These are phyloP conservation scores for Eilema depressum DNA, from an alignment of 2,888 invertebrate genomes.

Conservation along the genomic window DNA sequence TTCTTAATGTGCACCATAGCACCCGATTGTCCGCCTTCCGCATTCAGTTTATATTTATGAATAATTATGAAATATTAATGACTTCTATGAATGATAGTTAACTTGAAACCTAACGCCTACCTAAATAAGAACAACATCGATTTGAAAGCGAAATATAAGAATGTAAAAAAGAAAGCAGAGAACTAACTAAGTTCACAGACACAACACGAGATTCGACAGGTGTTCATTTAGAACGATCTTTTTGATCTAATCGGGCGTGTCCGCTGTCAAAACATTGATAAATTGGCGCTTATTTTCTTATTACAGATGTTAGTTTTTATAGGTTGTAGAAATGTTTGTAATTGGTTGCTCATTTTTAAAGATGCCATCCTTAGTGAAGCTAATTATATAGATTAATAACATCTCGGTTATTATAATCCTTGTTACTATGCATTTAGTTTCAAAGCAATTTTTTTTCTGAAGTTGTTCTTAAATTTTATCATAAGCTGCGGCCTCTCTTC, in stretches of 20 bases:
- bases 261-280: slow-evolving; percentile 32
- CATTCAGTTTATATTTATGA: background rate
- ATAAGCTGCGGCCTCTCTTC: no score
- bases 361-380: background rate
- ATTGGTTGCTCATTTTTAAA: background rate
- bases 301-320: background rate
- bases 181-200: slow-evolving; percentile 29
- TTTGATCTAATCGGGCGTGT: slow-evolving; percentile 19
- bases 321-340: background rate
- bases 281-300: slow-evolving; percentile 30
- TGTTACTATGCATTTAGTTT: background rate
- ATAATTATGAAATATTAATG: background rate
- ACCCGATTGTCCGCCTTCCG: no score
- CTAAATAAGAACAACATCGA: slow-evolving; percentile 26
- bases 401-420: background rate
- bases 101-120: background rate
- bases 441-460: background rate
- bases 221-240: slow-evolving; percentile 31
- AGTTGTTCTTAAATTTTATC: no score
- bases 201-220: slow-evolving; percentile 40
- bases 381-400: background rate
- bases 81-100: background rate
- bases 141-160: slow-evolving; percentile 50
- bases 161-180: slow-evolving; percentile 44
- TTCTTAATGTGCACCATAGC: no score